Evolutionary conservation across 2,113 vertebrate species (phyloP).

Genomic region (Hiodon tergisus): DNA sequence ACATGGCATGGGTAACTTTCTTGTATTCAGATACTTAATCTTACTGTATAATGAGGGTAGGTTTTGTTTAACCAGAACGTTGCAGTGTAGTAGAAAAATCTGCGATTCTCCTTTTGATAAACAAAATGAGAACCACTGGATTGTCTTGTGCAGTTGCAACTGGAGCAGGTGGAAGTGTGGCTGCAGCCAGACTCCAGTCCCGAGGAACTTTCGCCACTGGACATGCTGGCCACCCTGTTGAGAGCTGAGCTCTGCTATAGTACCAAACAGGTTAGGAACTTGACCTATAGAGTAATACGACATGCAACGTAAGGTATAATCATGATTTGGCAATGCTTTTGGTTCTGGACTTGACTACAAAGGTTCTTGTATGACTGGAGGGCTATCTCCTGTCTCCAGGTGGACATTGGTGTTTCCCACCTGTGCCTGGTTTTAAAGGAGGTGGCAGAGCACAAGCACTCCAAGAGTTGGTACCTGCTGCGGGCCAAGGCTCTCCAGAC

Average conservation of each 20-base stretch:
- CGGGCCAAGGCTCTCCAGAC: conserved; percentile 68
- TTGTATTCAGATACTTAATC: not conserved
- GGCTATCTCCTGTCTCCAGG: conserved; percentile 44
- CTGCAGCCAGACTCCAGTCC: conserved; percentile 35
- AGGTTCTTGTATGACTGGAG: not conserved
- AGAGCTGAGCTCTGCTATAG: conserved; percentile 65
- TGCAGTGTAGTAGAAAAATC: not conserved
- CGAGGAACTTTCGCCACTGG: conserved; percentile 55
- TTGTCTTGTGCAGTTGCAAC: conserved; percentile 44
- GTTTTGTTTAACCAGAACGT: not conserved
- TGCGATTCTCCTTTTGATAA: no score
- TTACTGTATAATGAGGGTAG: not conserved
- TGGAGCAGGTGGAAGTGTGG: conserved; percentile 62
- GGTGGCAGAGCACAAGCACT: conserved; percentile 62
- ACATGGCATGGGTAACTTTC: conserved; percentile 66
- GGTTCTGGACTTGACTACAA: not conserved
- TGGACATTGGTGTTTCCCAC: conserved; percentile 59
- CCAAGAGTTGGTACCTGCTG: conserved; percentile 80
- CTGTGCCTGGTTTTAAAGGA: conserved; percentile 69
- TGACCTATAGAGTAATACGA: not conserved
- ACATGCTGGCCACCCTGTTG: conserved; percentile 58
- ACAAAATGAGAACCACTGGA: not conserved
- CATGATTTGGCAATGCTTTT: not conserved
- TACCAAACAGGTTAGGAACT: conserved; percentile 52
- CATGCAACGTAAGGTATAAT: not conserved